Base-by-base conservation (phyloP, 2,113 vertebrate species). In the Heteronetta atricapilla region DNA sequence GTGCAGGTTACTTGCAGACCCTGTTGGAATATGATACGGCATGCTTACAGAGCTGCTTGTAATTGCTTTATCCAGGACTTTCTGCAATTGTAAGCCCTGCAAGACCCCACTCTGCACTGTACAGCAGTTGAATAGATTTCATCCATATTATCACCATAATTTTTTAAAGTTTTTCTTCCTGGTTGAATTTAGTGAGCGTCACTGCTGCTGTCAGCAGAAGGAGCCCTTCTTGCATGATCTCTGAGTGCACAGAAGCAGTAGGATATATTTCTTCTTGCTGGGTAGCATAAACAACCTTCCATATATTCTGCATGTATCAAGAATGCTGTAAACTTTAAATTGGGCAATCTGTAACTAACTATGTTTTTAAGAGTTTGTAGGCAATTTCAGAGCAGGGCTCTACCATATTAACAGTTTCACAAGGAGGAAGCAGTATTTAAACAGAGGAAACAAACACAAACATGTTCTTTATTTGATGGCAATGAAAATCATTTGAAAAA, bases 251-350 rank as follows among this genome's bases (percentile, higher is more conserved):
- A 92, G 60, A 26, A 85, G 42, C 44, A 81, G 62, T 60, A 58
- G 14, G 67, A 58, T 17, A 36, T 64, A 75, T 29, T 83, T 87
- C 81, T 93, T 76, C 87, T 91, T 78, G 38, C 76, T 85, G 78
- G 82, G 88, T 94, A 90, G 84, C 90, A 86, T 52, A 87, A 97
- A 87, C 56, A 78, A 88, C 91, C 82, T 63, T 66, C 86, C 74
- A 23, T 90, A 28, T 82, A 55, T 95, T 97, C 96, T 88, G 52
- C 89, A 80, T 15, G 75, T 82, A 97, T 95, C 81, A 93, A 96
- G 96, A 98, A 98, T 78, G 95, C 93, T 62, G 66, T 98, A 98
- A 98, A 97, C 69, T 97, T 98, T 97, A 97, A 98, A 98, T 97
- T 97, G 96, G 95, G 68, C 90, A 96, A 95, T 97, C 95, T 96